Conservation (phyloP, 1,140 invertebrate species). For the Euura saliciscinereae region DNA sequence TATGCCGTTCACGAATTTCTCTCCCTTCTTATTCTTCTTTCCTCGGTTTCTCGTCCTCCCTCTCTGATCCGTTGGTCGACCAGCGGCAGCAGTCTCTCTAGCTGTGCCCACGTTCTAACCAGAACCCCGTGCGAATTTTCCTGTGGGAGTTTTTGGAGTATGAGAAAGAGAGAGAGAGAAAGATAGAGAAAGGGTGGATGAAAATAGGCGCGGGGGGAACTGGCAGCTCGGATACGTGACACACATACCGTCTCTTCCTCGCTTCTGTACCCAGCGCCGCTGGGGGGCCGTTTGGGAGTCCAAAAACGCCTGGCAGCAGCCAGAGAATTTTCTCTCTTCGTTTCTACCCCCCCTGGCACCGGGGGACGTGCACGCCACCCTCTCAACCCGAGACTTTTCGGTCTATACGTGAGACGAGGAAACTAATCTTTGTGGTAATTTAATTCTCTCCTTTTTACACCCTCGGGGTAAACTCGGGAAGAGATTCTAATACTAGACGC, state of each 20-base stretch:
- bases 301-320: slow-evolving; percentile 3
- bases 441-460: neutral
- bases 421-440: slow-evolving; percentile 7
- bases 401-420: neutral
- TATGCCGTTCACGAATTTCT: slow-evolving; percentile 10
- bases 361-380: neutral
- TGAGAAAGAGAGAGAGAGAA: no score
- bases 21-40: neutral
- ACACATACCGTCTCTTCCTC: neutral
- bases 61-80: neutral
- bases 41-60: slow-evolving; percentile 11
- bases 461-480: neutral
- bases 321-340: neutral
- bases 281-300: neutral
- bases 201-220: neutral
- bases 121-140: slow-evolving; percentile 1
- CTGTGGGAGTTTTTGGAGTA: neutral
- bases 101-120: neutral
- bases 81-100: neutral
- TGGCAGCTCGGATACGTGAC: neutral
- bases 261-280: neutral
- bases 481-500: no score
- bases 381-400: no score
- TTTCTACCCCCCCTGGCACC: neutral
- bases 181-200: neutral